Evolutionary conservation across 2,113 vertebrate species (phyloP).

Genomic region (Paedocypris sp.): DNA sequence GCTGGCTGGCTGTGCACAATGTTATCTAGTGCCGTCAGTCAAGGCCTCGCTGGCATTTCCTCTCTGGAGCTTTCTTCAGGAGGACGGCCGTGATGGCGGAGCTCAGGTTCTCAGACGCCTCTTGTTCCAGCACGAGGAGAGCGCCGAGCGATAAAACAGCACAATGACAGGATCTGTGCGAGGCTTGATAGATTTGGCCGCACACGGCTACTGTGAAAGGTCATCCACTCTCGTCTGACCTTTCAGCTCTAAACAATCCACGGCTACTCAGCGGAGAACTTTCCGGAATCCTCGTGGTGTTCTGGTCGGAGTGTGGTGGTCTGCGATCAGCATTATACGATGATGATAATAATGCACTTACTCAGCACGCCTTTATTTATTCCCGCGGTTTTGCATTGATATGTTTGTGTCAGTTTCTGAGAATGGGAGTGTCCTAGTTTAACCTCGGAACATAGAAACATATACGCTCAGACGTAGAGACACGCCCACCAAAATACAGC

Average conservation of each 20-base stretch:
- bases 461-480: no score
- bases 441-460: no score
- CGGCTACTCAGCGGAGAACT: background rate
- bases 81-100: background rate
- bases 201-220: conserved; percentile 20
- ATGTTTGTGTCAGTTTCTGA: no score
- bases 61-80: conserved; percentile 6
- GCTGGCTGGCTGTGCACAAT: background rate
- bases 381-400: no score
- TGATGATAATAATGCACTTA: no score
- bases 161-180: conserved; percentile 49
- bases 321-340: no score
- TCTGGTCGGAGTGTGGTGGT: no score
- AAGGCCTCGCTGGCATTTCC: conserved; percentile 19
- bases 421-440: no score
- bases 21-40: conserved; percentile 5
- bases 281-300: no score
- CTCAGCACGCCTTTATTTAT: no score
- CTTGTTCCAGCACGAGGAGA: conserved; percentile 32
- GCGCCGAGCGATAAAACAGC: conserved; percentile 32
- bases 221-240: conserved; percentile 7
- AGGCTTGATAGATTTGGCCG: conserved; percentile 49
- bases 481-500: no score
- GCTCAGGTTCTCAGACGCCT: conserved; percentile 30
- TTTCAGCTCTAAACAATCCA: conserved; percentile 19